Evolutionary conservation across 2,888 invertebrate genomes (phyloP), one percentile per base, ranked within the genome.

Genomic region (Aplocera efformata): DNA sequence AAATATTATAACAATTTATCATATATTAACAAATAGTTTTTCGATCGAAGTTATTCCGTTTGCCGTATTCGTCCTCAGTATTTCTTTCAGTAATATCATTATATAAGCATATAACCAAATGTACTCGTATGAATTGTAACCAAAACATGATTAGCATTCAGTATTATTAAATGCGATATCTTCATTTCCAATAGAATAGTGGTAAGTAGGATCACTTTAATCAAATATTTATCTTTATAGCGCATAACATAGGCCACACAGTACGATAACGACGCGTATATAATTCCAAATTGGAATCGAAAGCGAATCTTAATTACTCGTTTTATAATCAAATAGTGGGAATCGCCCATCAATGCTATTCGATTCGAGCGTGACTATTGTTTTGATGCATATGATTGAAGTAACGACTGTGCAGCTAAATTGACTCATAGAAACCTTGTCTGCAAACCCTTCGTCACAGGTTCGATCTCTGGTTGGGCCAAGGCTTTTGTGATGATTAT

Each of bases 121-220:
- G n/a, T n/a, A n/a, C n/a, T n/a, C n/a, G n/a, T n/a, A n/a, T n/a
- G n/a, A n/a, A n/a, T n/a, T n/a, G n/a, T n/a, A n/a, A n/a, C n/a
- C n/a, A n/a, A n/a, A n/a, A 9, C 20, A 17, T 39, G 42, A 46
- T 53, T 42, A 38, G 38, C 42, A 52, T 57, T 55, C 58, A 53
- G 44, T 53, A 50, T 44, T 36, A 53, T 39, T 48, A 32, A 32
- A 46, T 40, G 46, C 30, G 54, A 55, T 54, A 62, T 53, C 58
- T 60, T 48, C 50, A 56, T 55, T 58, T 49, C 28, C n/a, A n/a
- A n/a, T n/a, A n/a, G n/a, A n/a, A 32, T 36, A 24, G 33, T 29
- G 7, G 17, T 31, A 29, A 31, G 25, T 27, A 32, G 41, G 44
- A 55, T 49, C 39, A 44, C 7, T 48, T 6, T 48, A 41, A 47